phyloP scores from a whole-genome alignment of 2,888 invertebrate species.

The Agrotis exclamationis region DNA sequence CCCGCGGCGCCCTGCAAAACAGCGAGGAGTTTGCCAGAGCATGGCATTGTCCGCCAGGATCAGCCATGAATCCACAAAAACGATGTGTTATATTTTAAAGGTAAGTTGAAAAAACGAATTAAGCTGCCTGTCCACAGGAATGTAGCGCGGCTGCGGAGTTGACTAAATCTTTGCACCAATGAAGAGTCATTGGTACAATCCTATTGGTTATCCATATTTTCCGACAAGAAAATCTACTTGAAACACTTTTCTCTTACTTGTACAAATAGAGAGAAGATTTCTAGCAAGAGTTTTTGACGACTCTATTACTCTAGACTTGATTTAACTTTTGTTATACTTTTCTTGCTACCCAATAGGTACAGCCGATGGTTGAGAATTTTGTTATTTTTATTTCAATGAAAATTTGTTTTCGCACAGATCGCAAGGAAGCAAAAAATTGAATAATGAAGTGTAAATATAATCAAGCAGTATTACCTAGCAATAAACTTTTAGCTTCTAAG shows the following conservation, averaged over 20 bases:
- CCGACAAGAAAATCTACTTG: too few relatives aligned
- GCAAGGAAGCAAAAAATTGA: not conserved
- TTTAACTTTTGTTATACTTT: too few relatives aligned
- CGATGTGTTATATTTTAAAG: slow-evolving; percentile 85
- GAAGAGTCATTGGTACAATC: too few relatives aligned
- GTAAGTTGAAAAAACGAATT: slow-evolving; percentile 23
- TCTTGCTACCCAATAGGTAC: too few relatives aligned
- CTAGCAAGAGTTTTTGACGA: too few relatives aligned
- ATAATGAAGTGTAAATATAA: slow-evolving; percentile 3
- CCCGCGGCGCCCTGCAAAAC: slow-evolving; percentile 93
- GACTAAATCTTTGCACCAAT: too few relatives aligned
- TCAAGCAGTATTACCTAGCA: slow-evolving; percentile 33
- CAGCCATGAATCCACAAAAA: slow-evolving; percentile 90
- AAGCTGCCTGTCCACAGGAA: too few relatives aligned
- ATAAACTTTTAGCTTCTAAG: not conserved
- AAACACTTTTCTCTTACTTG: too few relatives aligned
- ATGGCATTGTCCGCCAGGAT: slow-evolving; percentile 89
- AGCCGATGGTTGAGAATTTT: not conserved
- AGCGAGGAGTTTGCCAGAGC: slow-evolving; percentile 93
- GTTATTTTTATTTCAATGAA: not conserved
- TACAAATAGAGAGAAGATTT: too few relatives aligned
- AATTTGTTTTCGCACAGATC: slow-evolving; percentile 4
- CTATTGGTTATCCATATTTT: too few relatives aligned
- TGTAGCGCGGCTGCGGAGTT: too few relatives aligned
- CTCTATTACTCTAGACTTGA: too few relatives aligned